Evolutionary conservation across 30 jellyfish, hydroid and myxozoan species (phyloP), one percentile per base, ranked within the genome.

Genomic region (Rhopilema esculentum): DNA sequence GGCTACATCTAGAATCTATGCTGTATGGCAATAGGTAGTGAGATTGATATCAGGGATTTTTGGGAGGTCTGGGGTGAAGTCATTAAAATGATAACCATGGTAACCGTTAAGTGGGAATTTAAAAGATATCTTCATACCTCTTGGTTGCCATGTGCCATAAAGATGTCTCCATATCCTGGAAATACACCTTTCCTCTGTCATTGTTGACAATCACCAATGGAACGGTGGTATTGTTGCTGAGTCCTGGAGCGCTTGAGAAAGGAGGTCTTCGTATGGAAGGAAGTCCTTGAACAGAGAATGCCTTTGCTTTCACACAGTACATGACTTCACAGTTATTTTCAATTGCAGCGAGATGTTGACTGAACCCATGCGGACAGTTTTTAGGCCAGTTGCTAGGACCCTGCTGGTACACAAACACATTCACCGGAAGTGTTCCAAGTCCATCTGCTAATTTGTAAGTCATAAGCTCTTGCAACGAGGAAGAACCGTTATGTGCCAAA

Each of bases 381-480:
- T 90, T 90, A 29, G 97, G 97, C 97, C 97, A 90, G 19, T 62
- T 27, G 25, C 27, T n/a, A 8, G 94, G 90, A 17, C 97, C 97
- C 26, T 79, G 91, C 18, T 49, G 67, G 89, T 70, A 83, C 66
- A 90, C 72, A 74, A 81, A 83, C 30, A 21, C 70, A 27, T 74
- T 75, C 87, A 90, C 67, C 0, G 91, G 79, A 66, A 57, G 33
- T 8, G 82, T 4, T 18, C 30, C 89, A 1, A 50, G 23, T 1
- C 53, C 48, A n/a, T 61, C 69, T 25, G 72, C 26, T 0, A 33
- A 26, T 20, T 65, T 69, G 79, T 63, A 64, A 50, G 40, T 57
- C 30, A 83, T 27, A 1, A 66, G 67, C 51, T 83, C 91, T 6
- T 26, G 78, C 21, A 88, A 87, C 24, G 91, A 86, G n/a, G 66